phyloP scores from a whole-genome alignment of 2,797 vertebrate species.

The Chaetophractus vellerosus region DNA sequence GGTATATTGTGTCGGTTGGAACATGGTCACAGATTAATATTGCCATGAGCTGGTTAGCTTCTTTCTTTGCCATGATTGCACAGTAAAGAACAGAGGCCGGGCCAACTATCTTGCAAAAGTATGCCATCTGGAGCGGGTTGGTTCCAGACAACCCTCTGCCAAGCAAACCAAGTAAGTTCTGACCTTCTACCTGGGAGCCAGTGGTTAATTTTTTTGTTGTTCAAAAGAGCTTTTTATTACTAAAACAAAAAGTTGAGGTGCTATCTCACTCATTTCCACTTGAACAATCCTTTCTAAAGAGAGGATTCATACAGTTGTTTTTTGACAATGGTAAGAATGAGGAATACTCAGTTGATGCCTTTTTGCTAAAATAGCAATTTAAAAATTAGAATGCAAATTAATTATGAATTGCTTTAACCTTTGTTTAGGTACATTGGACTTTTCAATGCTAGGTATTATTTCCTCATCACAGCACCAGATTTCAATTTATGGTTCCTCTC shows the following conservation, averaged over 20 bases:
- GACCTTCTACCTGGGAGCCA: background rate
- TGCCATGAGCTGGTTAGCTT: background rate
- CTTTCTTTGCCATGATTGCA: background rate
- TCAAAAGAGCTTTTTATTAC: conserved; percentile 89
- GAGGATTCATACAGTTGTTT: conserved; percentile 20
- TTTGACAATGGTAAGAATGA: conserved; percentile 59
- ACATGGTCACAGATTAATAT: background rate
- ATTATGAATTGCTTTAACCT: conserved; percentile 70
- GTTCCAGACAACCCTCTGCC: background rate
- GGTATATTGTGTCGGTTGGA: background rate
- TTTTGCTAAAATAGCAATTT: conserved; percentile 65
- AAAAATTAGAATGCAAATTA: conserved; percentile 72
- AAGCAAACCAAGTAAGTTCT: background rate
- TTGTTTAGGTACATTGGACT: conserved; percentile 8
- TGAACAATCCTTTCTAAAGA: conserved; percentile 61
- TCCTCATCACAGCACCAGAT: conserved; percentile 39
- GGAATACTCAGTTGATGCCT: conserved; percentile 53
- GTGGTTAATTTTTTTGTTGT: conserved; percentile 22
- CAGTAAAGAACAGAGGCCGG: background rate
- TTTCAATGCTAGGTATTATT: conserved; percentile 54
- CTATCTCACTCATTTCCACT: conserved; percentile 62
- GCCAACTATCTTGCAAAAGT: background rate
- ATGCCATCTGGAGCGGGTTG: background rate
- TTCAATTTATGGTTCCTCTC: background rate
- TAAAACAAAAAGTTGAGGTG: conserved; percentile 86